Evolutionary conservation across 2,113 vertebrate species (phyloP).

Genomic region (Gobio gobio): DNA sequence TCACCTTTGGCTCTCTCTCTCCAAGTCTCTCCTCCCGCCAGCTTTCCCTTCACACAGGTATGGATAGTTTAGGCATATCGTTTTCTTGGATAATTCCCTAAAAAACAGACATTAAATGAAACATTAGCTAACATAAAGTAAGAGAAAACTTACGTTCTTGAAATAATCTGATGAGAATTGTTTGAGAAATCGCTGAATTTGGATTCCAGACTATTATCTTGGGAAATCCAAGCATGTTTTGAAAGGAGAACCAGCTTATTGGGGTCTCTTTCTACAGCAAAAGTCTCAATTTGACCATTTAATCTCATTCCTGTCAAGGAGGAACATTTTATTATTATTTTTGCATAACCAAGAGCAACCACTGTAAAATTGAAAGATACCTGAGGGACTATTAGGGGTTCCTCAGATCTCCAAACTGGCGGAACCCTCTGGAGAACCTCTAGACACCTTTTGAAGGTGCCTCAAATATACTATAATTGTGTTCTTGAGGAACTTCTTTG

Average conservation of each 20-base stretch:
- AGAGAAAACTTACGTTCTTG: neutral
- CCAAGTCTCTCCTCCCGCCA: conserved; percentile 20
- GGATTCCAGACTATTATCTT: neutral
- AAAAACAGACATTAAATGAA: neutral
- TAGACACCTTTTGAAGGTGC: neutral
- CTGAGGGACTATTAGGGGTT: neutral
- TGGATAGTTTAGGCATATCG: neutral
- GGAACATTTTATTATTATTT: neutral
- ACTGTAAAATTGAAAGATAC: neutral
- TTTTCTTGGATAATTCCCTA: neutral
- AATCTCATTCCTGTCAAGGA: neutral
- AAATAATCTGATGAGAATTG: neutral
- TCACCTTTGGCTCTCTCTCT: conserved; percentile 52
- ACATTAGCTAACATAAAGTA: neutral
- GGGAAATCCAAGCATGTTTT: neutral
- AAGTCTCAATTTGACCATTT: neutral
- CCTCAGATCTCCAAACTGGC: neutral
- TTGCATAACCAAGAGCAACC: neutral
- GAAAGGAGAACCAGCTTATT: neutral
- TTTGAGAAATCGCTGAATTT: neutral
- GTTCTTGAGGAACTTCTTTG: neutral
- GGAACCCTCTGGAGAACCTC: conserved; percentile 3
- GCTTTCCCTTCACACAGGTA: conserved; percentile 57
- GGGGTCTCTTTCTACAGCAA: neutral
- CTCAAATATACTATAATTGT: neutral